These are phyloP conservation scores for Dolichomitus sp. DNA, from an alignment of 2,888 invertebrate genomes.

Conservation along the genomic window DNA sequence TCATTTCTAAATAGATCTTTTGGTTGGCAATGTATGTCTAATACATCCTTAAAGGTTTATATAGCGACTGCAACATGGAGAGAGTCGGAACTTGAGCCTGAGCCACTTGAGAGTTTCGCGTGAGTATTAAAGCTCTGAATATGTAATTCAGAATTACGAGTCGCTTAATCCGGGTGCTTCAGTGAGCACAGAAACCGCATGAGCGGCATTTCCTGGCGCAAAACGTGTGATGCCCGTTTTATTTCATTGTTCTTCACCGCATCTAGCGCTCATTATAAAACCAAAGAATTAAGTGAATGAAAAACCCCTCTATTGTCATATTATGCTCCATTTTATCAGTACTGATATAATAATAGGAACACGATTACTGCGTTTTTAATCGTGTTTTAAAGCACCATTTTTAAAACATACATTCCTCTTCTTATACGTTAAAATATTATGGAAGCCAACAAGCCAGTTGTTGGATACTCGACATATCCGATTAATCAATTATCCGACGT, in stretches of 20 bases:
- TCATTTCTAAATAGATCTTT: too few relatives aligned
- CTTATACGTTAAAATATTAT: neutral
- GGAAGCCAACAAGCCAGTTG: neutral
- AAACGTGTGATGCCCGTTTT: conserved; percentile 18
- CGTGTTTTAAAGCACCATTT: neutral
- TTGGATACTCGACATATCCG: conserved; percentile 4
- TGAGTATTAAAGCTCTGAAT: conserved; percentile 51
- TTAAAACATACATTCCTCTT: neutral
- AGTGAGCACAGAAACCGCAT: conserved; percentile 23
- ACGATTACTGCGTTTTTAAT: neutral
- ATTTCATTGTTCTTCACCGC: conserved; percentile 56
- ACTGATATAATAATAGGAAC: neutral
- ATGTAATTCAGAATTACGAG: conserved; percentile 49
- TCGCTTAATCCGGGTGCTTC: conserved; percentile 49
- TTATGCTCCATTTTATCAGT: conserved; percentile 3
- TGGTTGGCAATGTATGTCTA: too few relatives aligned
- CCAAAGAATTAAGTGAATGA: conserved; percentile 41
- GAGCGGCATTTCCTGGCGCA: neutral
- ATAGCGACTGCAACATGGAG: conserved; percentile 15
- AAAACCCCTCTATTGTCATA: conserved; percentile 46
- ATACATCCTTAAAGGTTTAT: conserved; percentile 2
- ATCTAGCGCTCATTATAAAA: conserved; percentile 28
- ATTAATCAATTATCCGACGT: conserved; percentile 9
- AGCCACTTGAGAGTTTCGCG: conserved; percentile 42
- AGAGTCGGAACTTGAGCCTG: conserved; percentile 10